Evolutionary conservation across 2,113 vertebrate genomes (phyloP), one percentile per base, ranked within the genome.

Genomic region (Strix aluco): DNA sequence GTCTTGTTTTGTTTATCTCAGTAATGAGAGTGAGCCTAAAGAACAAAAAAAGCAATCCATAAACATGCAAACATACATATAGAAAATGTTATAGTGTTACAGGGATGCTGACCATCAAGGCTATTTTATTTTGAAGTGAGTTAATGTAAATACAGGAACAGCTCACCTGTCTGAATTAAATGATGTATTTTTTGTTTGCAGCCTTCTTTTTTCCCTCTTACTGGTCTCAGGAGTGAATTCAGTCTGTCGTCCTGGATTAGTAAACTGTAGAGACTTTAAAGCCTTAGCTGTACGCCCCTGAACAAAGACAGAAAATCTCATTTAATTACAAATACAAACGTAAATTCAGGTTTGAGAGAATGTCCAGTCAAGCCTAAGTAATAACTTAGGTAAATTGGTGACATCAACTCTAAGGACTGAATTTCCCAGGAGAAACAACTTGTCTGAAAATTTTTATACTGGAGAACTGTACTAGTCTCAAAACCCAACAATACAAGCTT

Each of bases 241-340:
- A 22, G 98, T 98, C 94, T 99, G 98, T 42, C 98, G 97, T 58
- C 98, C 98, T 54, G 98, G 98, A 94, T 99, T 99, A 94, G 98
- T 88, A 97, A 99, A 99, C 80, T 99, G 98, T 13, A 99, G 96
- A 26, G 98, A 99, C 96, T 98, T 98, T 95, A 99, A 97, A 88
- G 98, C 98, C 91, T 99, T 99, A 72, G 98, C 98, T 89, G 98
- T 98, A 88, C 98, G 98, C 21, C 98, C 98, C 98, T 99, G 85
- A 91, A 97, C 34, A 92, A 94, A 97, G 51, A 91, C 27, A 96
- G 90, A 96, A 94, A 92, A 75, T 44, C 46, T 69, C 15, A 90
- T 92, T 81, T 38, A 70, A 86, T 92, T 79, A 75, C n/a, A 59
- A 83, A 92, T 29, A 91, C 18, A n/a, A 95, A 72, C 16, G 17